Percentiles rank a stretch among this genome's conserved stretches.
These are phyloP conservation scores for Anguilla obscura DNA, from an alignment of 2,797 vertebrate species.

Conservation along the genomic window DNA sequence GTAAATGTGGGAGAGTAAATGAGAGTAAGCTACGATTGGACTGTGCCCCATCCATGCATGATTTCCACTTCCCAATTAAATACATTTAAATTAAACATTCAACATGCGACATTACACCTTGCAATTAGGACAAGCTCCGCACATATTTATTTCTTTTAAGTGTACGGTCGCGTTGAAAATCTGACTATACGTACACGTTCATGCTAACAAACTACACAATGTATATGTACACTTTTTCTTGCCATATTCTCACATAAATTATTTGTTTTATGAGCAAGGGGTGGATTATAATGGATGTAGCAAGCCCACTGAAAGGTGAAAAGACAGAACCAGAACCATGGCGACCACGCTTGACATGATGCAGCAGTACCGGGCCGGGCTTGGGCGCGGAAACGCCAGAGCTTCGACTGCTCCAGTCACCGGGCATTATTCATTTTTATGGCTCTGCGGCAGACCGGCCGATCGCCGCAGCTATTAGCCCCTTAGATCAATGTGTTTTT, in stretches of 20 bases:
- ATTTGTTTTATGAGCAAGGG: background rate
- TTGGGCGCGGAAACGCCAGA: conserved; percentile 39
- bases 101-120: background rate
- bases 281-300: background rate
- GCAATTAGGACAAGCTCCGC: background rate
- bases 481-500: conserved; percentile 72
- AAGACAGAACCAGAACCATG: conserved; percentile 57
- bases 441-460: conserved; percentile 65
- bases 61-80: background rate
- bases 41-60: background rate
- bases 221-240: background rate
- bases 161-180: background rate
- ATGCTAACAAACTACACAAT: background rate
- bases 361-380: conserved; percentile 35
- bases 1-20: background rate
- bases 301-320: conserved; percentile 57
- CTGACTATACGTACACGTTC: background rate
- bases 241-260: background rate
- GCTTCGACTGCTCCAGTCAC: conserved; percentile 61
- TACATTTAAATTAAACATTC: background rate
- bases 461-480: conserved; percentile 68
- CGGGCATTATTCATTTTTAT: conserved; percentile 63
- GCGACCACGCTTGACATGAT: background rate
- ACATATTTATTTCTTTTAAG: background rate
- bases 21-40: background rate